phyloP scores from a whole-genome alignment of 23 tunicate species.

The Phallusia fumigata region DNA sequence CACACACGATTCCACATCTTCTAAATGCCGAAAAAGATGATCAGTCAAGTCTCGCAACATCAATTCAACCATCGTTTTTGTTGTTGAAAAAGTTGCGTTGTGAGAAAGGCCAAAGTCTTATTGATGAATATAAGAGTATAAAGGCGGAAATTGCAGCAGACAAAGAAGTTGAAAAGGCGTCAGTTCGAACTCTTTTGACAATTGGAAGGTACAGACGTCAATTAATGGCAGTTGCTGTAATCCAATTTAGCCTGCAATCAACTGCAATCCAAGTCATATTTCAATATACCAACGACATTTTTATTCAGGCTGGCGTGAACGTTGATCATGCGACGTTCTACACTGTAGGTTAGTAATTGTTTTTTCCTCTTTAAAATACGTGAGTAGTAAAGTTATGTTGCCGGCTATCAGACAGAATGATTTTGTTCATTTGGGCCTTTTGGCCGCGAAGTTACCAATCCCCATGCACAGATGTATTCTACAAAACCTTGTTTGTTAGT shows the following conservation, averaged over 20 bases:
- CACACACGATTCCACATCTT: constrained; percentile 24
- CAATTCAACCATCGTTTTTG: background rate
- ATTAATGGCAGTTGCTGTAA: constrained; percentile 16
- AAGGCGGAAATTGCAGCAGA: constrained; percentile 20
- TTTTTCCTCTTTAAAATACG: no score
- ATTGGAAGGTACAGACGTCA: constrained; percentile 20
- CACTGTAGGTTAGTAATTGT: constrained; percentile 22
- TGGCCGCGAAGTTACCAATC: no score
- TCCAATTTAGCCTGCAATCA: constrained; percentile 20
- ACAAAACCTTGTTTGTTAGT: no score
- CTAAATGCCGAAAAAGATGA: background rate
- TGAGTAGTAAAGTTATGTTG: no score
- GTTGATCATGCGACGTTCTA: constrained; percentile 23
- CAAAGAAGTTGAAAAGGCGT: background rate
- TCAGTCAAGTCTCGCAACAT: background rate
- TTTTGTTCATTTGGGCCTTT: no score
- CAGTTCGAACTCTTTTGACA: constrained; percentile 4
- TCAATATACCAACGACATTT: constrained; percentile 41
- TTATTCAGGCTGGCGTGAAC: constrained; percentile 23
- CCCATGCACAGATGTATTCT: no score
- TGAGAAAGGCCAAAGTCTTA: background rate
- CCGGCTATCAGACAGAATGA: background rate
- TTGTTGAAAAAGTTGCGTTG: constrained; percentile 20
- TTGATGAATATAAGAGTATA: constrained; percentile 11
- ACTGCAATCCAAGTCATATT: constrained; percentile 26